These are phyloP conservation scores for Stenodema calcarata DNA, from an alignment of 2,888 invertebrate species.

Conservation along the genomic window DNA sequence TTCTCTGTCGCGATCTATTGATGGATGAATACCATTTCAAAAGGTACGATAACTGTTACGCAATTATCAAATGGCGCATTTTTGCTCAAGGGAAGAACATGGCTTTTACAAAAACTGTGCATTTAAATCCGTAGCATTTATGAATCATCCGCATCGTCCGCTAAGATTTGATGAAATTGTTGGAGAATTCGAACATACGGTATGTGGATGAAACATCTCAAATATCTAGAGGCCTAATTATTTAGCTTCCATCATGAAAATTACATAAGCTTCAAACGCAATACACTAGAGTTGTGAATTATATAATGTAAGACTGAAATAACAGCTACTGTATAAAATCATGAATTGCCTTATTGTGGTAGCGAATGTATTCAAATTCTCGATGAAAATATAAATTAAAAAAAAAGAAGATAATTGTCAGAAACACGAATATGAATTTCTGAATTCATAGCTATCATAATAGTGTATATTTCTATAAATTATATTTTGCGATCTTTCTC, in stretches of 20 bases:
- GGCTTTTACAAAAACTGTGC: conserved; percentile 28
- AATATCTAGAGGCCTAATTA: conserved; percentile 35
- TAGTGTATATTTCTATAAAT: conserved; percentile 7
- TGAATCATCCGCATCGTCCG: neutral
- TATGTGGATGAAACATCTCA: neutral
- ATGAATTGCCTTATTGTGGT: conserved; percentile 44
- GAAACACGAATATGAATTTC: neutral
- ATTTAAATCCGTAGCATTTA: conserved; percentile 43
- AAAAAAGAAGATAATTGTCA: neutral
- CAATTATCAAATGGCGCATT: neutral
- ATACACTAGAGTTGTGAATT: conserved; percentile 53
- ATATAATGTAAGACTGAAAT: conserved; percentile 52
- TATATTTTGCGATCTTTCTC: neutral
- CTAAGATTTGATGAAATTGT: neutral
- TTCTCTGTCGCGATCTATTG: neutral
- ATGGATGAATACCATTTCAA: neutral
- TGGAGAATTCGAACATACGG: neutral
- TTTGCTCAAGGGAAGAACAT: conserved; percentile 23
- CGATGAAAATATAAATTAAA: neutral
- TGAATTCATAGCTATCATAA: neutral
- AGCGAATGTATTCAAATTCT: neutral
- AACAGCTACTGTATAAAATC: conserved; percentile 48
- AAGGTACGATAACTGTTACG: neutral
- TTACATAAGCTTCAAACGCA: conserved; percentile 48
- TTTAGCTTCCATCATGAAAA: conserved; percentile 40